Percentiles rank a stretch among this genome's conserved stretches.
phyloP scores from a whole-genome alignment of 2,888 invertebrate species.

The Melanotus villosus region DNA sequence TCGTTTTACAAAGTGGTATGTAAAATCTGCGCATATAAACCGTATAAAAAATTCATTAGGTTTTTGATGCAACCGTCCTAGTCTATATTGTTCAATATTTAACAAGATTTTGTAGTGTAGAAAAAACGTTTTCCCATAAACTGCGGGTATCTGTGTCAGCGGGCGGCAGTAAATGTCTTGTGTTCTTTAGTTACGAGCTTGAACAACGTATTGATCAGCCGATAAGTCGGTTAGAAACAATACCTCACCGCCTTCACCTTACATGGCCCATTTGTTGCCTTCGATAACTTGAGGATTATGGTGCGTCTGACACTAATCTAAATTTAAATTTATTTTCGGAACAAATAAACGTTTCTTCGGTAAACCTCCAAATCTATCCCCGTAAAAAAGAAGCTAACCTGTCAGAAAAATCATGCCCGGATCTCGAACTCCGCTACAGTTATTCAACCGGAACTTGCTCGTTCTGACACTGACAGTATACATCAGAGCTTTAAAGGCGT shows the following conservation, averaged over 20 bases:
- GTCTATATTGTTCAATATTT: conserved; percentile 28
- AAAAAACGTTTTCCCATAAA: conserved; percentile 38
- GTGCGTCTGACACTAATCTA: conserved; percentile 39
- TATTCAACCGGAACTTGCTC: neutral
- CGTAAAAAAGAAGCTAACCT: neutral
- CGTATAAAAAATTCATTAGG: conserved; percentile 13
- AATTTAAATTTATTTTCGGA: conserved; percentile 37
- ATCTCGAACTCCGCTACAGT: neutral
- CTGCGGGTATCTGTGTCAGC: conserved; percentile 43
- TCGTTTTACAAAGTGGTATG: neutral
- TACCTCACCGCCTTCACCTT: conserved; percentile 47
- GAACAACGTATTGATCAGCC: conserved; percentile 49
- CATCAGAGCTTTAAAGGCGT: neutral
- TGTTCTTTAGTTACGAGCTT: conserved; percentile 49
- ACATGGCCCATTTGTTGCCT: conserved; percentile 47
- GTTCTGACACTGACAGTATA: neutral
- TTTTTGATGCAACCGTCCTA: neutral
- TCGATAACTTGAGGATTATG: conserved; percentile 40
- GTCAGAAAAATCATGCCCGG: conserved; percentile 1
- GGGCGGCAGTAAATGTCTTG: conserved; percentile 45
- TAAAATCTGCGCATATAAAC: neutral
- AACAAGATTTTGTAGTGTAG: conserved; percentile 27
- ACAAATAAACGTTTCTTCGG: conserved; percentile 25
- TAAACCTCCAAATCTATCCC: conserved; percentile 13
- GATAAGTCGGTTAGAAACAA: conserved; percentile 49